These are phyloP conservation scores for Sarcophaga caerulescens DNA, from an alignment of 2,888 invertebrate species.

Conservation along the genomic window DNA sequence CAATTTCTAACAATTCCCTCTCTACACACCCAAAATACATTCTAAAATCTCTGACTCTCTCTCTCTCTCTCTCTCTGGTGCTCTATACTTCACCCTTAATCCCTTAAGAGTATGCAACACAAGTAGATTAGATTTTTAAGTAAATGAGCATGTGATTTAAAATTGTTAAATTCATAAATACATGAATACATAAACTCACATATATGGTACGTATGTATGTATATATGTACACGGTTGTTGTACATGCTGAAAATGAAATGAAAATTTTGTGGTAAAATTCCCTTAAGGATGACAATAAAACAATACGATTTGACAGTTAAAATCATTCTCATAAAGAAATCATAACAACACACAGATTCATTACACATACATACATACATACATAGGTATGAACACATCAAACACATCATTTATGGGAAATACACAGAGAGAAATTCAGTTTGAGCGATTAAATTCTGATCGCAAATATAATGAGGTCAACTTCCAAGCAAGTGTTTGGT, in stretches of 20 bases:
- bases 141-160: too few relatives aligned
- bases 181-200: too few relatives aligned
- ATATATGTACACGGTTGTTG: too few relatives aligned
- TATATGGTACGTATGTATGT: too few relatives aligned
- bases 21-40: background rate
- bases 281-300: background rate
- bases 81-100: too few relatives aligned
- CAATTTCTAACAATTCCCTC: background rate
- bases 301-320: background rate
- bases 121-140: too few relatives aligned
- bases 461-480: too few relatives aligned
- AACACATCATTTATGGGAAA: background rate
- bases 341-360: background rate
- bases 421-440: background rate
- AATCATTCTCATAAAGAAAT: background rate
- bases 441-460: background rate
- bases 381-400: background rate
- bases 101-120: too few relatives aligned
- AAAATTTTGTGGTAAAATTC: background rate
- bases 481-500: too few relatives aligned
- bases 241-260: background rate
- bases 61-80: too few relatives aligned
- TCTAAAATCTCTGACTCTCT: background rate
- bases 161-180: background rate
- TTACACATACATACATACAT: background rate